Evolutionary conservation across 2,797 vertebrate species (phyloP), one percentile per base, ranked within the genome.

Genomic region (Urocyon cinereoargenteus): DNA sequence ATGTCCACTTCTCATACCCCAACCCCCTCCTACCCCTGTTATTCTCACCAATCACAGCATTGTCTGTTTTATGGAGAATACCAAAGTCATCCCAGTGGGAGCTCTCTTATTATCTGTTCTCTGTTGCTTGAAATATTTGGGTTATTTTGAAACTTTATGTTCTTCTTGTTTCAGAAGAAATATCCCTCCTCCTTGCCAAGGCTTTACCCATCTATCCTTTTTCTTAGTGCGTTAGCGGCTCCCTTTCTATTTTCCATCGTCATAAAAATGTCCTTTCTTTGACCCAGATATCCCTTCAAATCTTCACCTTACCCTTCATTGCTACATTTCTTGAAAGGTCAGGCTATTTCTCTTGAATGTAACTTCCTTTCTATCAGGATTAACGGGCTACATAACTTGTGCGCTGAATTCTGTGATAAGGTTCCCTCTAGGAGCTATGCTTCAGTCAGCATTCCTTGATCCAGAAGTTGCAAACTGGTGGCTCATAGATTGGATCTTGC

Each of bases 81-180:
- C 82, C 3, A 6, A 45, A 66, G 13, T 14, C 40, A 9, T 7
- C 40, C 68, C 59, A 18, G 15, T 6, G 64, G 19, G 68, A 81
- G 9, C 14, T 10, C 24, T 72, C 70, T 45, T 64, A 6, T 40
- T 72, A 64, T 81, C 18, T 90, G 40, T 72, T 88, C 31, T 81
- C 28, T 66, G 45, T 72, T 72, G 36, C 86, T 84, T 94, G 72
- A 84, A 79, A 83, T 68, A 34, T 84, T 64, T 49, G 68, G 34
- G 18, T 83, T 79, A n/a, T 57, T 9, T 2, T 11, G 28, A 40
- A 90, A 26, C 26, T 85, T 86, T 34, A 4, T 5, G 34, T 87
- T 83, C 31, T 59, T 49, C 64, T 88, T 51, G 53, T 95, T 92
- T 92, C 22, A 6, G 40, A 62, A 57, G 55, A 49, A 88, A 26